phyloP scores from a whole-genome alignment of 2,797 vertebrate species.

The Molossus molossus region DNA sequence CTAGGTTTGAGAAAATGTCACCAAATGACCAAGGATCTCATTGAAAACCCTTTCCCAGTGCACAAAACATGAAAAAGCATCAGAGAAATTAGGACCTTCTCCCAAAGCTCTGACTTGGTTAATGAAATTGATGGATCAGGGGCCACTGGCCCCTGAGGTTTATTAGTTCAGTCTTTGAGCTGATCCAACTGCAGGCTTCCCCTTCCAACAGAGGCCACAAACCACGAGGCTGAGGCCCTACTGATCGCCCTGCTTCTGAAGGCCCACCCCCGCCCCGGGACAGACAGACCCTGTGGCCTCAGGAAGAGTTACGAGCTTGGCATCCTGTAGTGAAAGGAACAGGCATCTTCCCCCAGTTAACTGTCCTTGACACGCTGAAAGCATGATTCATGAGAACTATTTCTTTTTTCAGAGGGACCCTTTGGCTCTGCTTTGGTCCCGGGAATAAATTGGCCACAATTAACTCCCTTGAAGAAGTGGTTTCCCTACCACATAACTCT shows the following conservation, averaged over 20 bases:
- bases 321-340: conserved; percentile 85
- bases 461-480: conserved; percentile 87
- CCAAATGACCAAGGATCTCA: background rate
- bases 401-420: conserved; percentile 80
- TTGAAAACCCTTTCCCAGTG: background rate
- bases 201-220: background rate
- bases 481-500: conserved; percentile 88
- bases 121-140: conserved; percentile 3
- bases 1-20: background rate
- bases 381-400: conserved; percentile 85
- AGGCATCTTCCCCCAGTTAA: conserved; percentile 87
- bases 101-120: background rate
- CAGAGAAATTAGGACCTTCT: background rate
- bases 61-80: background rate
- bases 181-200: background rate
- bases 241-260: conserved; percentile 65
- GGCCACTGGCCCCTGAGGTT: background rate
- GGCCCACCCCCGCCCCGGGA: conserved; percentile 66
- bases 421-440: conserved; percentile 73
- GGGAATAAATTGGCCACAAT: conserved; percentile 84
- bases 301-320: conserved; percentile 87
- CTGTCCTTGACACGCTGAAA: conserved; percentile 82
- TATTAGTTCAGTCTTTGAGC: background rate
- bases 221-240: background rate
- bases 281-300: conserved; percentile 81